phyloP scores from a whole-genome alignment of 2,797 vertebrate species.

The Xenops minutus region DNA sequence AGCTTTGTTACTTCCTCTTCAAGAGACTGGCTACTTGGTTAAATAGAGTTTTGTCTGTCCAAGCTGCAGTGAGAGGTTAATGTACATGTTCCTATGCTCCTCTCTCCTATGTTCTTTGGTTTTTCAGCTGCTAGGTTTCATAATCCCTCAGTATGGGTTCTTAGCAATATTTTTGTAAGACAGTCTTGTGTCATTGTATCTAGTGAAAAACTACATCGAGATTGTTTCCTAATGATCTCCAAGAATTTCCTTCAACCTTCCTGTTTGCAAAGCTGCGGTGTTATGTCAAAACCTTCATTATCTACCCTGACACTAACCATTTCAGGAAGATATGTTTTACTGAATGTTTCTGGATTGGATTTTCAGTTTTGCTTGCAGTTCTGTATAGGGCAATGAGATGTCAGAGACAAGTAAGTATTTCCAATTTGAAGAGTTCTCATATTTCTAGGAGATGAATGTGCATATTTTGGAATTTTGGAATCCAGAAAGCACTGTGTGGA shows the following conservation, averaged over 20 bases:
- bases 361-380: neutral
- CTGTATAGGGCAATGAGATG: neutral
- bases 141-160: neutral
- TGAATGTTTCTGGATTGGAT: neutral
- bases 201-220: neutral
- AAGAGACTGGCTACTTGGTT: neutral
- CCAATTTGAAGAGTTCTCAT: neutral
- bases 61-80: neutral
- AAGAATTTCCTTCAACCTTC: neutral
- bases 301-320: neutral
- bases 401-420: neutral
- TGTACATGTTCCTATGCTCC: neutral
- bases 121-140: neutral
- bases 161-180: neutral
- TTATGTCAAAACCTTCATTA: neutral
- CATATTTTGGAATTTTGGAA: neutral
- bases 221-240: neutral
- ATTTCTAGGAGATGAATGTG: neutral
- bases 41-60: neutral
- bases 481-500: neutral
- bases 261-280: neutral
- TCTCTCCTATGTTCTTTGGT: neutral
- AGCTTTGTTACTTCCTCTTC: neutral
- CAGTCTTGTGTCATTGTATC: neutral
- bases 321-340: neutral